phyloP scores from a whole-genome alignment of 2,797 vertebrate genomes.

The Remorina albescens region DNA sequence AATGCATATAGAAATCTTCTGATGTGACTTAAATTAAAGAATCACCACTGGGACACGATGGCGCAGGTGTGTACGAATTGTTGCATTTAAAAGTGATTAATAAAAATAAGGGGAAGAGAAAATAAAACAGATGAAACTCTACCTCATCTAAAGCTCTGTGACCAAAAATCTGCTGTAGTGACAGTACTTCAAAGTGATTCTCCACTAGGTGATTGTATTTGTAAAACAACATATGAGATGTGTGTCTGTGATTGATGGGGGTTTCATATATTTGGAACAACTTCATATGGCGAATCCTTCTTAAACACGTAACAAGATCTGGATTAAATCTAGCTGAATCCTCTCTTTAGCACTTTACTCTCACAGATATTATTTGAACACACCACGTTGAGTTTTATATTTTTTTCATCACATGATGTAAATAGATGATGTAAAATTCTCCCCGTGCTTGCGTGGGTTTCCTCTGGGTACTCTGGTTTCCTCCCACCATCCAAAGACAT shows the following conservation, averaged over 20 bases:
- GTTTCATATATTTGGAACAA: constrained; percentile 43
- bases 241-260: constrained; percentile 44
- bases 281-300: constrained; percentile 58
- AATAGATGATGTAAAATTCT: constrained; percentile 13
- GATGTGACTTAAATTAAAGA: constrained; percentile 59
- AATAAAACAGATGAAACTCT: constrained; percentile 42
- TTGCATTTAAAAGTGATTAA: constrained; percentile 66
- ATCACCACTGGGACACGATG: constrained; percentile 8
- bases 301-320: constrained; percentile 55
- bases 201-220: constrained; percentile 41
- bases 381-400: neutral
- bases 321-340: constrained; percentile 54
- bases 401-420: constrained; percentile 7
- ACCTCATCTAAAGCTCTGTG: constrained; percentile 35
- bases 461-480: too few species aligned
- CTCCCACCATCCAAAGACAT: too few species aligned
- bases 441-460: too few species aligned
- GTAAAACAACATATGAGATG: constrained; percentile 29
- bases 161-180: constrained; percentile 44
- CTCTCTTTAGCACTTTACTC: constrained; percentile 40
- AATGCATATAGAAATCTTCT: constrained; percentile 6
- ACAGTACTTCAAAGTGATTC: constrained; percentile 57
- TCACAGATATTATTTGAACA: constrained; percentile 3
- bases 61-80: constrained; percentile 58
- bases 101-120: constrained; percentile 68